Evolutionary conservation across 2,888 invertebrate species (phyloP).

Genomic region (Melangyna quadrimaculata): DNA sequence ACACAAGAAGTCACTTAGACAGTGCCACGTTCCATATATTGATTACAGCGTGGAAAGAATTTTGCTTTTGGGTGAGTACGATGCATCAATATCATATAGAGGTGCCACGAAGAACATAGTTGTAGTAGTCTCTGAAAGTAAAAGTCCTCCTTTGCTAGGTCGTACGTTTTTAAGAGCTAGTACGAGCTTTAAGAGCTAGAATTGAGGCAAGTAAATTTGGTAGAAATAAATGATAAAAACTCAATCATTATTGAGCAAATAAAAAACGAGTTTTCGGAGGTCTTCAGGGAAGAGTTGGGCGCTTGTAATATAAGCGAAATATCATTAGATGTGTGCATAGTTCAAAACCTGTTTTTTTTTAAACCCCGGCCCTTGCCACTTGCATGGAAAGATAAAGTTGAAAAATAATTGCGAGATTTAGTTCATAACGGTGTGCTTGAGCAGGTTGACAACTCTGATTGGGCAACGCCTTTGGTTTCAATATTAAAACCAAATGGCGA

Average conservation of each 20-base stretch:
- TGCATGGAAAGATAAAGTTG: conserved; percentile 46
- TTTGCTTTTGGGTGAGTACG: conserved; percentile 19
- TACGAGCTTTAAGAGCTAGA: conserved; percentile 55
- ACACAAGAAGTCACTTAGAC: neutral
- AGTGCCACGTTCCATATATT: conserved; percentile 5
- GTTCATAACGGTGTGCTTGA: neutral
- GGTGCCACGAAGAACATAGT: conserved; percentile 11
- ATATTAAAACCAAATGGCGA: too few relatives aligned
- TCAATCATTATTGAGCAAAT: conserved; percentile 13
- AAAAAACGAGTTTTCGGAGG: conserved; percentile 35
- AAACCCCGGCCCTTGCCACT: conserved; percentile 24
- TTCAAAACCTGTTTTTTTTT: conserved; percentile 32
- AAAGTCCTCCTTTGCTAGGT: conserved; percentile 14
- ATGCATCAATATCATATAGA: conserved; percentile 23
- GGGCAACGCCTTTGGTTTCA: conserved; percentile 45
- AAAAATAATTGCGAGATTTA: conserved; percentile 20
- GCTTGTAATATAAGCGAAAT: conserved; percentile 12
- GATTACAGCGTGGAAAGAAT: conserved; percentile 25
- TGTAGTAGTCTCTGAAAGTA: conserved; percentile 19
- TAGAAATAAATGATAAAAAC: conserved; percentile 12
- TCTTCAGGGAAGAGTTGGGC: conserved; percentile 18
- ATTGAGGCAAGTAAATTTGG: conserved; percentile 36
- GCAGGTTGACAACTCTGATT: conserved; percentile 38
- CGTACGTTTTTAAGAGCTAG: conserved; percentile 7
- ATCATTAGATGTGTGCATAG: neutral